These are phyloP conservation scores for Smithornis capensis DNA, from an alignment of 2,113 vertebrate species.

Conservation along the genomic window DNA sequence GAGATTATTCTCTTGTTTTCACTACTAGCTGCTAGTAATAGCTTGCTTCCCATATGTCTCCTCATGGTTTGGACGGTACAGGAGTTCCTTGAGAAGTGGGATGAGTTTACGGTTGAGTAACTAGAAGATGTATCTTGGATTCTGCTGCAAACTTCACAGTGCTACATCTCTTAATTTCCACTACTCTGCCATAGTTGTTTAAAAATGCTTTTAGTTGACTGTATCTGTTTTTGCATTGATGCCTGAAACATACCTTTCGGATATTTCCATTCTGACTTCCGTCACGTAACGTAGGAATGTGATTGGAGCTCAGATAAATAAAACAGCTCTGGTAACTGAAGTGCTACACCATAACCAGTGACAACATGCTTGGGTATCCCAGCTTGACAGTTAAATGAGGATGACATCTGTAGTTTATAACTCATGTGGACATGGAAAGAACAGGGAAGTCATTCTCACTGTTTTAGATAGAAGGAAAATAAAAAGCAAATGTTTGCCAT, in stretches of 20 bases:
- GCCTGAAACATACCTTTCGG: not conserved
- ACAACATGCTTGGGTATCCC: not conserved
- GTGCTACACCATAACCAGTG: not conserved
- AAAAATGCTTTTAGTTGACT: not conserved
- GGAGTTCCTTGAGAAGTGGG: not conserved
- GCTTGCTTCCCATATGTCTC: not conserved
- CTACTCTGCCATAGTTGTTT: not conserved
- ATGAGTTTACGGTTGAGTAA: not conserved
- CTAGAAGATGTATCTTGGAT: not conserved
- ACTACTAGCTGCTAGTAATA: not conserved
- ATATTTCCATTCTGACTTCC: not conserved
- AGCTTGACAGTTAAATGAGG: not conserved
- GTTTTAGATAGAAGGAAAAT: not conserved
- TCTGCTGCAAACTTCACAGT: not conserved
- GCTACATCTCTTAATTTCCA: not conserved
- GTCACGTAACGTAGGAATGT: not conserved
- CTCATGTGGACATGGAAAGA: not conserved
- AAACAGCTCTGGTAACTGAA: not conserved
- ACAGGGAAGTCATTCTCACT: not conserved
- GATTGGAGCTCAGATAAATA: not conserved
- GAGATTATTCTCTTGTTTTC: constrained; percentile 9
- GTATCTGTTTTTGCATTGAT: not conserved
- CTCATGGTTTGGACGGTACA: not conserved
- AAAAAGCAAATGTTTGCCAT: not conserved
- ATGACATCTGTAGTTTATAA: not conserved